These are phyloP conservation scores for Pseudomugil tenellus DNA, from an alignment of 2,797 vertebrate species.

Conservation along the genomic window DNA sequence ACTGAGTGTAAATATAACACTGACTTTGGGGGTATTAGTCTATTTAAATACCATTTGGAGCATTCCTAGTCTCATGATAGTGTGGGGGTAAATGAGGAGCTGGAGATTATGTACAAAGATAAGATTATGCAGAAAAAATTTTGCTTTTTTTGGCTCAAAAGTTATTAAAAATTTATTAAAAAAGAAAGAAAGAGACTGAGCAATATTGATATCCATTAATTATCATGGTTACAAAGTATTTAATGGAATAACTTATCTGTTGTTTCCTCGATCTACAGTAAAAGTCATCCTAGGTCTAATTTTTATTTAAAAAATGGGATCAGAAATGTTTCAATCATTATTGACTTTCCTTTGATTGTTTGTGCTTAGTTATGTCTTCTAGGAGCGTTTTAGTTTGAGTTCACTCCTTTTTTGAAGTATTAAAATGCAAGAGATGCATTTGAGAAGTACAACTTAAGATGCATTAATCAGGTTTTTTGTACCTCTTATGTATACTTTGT, in stretches of 20 bases:
- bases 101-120: background rate
- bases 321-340: background rate
- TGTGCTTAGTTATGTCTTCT: background rate
- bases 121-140: background rate
- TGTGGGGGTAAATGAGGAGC: background rate
- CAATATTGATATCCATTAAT: background rate
- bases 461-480: too few relatives aligned
- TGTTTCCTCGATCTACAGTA: background rate
- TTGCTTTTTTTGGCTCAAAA: background rate
- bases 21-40: slow-evolving; percentile 35
- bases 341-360: background rate
- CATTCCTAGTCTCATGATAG: background rate
- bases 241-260: too few relatives aligned
- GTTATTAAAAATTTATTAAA: too few relatives aligned
- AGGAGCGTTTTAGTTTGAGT: background rate
- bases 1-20: slow-evolving; percentile 56
- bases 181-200: background rate
- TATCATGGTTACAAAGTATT: too few relatives aligned
- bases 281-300: background rate
- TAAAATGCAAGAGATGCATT: too few relatives aligned
- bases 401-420: background rate
- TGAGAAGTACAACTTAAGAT: too few relatives aligned
- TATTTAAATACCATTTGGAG: slow-evolving; percentile 31
- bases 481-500: too few relatives aligned
- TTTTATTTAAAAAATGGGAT: background rate